These are phyloP conservation scores for Platycnemis pennipes DNA, from an alignment of 2,888 invertebrate species.

Conservation along the genomic window DNA sequence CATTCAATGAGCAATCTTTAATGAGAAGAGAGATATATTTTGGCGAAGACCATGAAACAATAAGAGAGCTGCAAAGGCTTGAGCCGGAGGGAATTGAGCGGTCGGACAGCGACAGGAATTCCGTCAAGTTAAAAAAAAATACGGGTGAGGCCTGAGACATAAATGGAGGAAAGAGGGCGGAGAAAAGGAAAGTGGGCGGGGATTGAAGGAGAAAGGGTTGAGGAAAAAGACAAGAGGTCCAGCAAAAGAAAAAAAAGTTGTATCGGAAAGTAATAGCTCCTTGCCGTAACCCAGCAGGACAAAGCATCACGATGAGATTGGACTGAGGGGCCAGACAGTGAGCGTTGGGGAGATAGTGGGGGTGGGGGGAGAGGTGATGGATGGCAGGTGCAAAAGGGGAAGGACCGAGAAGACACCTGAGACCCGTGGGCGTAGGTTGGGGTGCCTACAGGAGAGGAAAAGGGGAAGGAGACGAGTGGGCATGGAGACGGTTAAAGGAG, in stretches of 20 bases:
- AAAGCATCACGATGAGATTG: background rate
- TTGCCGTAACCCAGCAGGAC: background rate
- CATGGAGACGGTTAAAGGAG: background rate
- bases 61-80: background rate
- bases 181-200: background rate
- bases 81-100: background rate
- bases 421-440: background rate
- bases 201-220: background rate
- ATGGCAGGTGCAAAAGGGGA: slow-evolving; percentile 20
- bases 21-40: too few species aligned
- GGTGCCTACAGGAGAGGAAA: background rate
- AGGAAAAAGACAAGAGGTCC: background rate
- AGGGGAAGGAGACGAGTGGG: background rate
- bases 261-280: slow-evolving; percentile 28
- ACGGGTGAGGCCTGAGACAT: background rate
- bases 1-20: too few species aligned
- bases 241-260: background rate
- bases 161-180: background rate
- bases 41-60: background rate
- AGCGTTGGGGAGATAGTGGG: background rate
- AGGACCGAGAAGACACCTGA: slow-evolving; percentile 9
- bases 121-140: background rate
- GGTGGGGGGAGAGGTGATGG: background rate
- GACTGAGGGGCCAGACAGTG: background rate
- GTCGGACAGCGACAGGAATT: background rate